phyloP scores from a whole-genome alignment of 2,113 vertebrate genomes.

The Gymnarchus niloticus region DNA sequence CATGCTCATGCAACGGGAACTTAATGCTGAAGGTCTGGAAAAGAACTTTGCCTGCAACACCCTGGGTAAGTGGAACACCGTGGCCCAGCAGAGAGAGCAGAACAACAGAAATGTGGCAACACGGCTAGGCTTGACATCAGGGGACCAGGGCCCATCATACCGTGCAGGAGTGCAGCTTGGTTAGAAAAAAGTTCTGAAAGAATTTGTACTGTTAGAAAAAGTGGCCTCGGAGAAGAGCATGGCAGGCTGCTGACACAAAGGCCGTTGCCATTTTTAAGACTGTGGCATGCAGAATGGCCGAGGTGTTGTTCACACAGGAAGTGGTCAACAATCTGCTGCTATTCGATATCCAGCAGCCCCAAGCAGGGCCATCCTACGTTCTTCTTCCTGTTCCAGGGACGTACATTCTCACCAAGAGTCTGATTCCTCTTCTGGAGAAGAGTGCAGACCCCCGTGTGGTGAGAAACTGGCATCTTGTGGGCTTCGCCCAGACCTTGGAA shows the following conservation, averaged over 20 bases:
- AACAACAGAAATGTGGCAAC: too few relatives aligned
- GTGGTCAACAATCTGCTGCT: background rate
- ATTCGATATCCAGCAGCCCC: background rate
- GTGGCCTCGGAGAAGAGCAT: background rate
- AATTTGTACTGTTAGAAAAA: background rate
- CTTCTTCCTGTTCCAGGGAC: slow-evolving; percentile 42
- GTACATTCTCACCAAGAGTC: slow-evolving; percentile 67
- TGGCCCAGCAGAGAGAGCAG: too few relatives aligned
- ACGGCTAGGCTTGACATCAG: too few relatives aligned
- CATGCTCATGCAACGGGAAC: slow-evolving; percentile 65
- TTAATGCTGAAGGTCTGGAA: slow-evolving; percentile 63
- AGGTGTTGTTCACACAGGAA: background rate
- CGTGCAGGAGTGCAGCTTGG: background rate
- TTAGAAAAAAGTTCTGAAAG: background rate
- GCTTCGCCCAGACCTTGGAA: too few relatives aligned
- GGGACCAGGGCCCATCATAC: too few relatives aligned
- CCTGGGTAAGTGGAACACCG: slow-evolving; percentile 53
- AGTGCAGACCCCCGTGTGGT: slow-evolving; percentile 68
- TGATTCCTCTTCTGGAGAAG: slow-evolving; percentile 67
- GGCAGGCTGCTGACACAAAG: too few relatives aligned
- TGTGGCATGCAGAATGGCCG: background rate
- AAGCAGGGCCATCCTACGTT: background rate
- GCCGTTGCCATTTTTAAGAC: too few relatives aligned
- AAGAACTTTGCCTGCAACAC: slow-evolving; percentile 68
- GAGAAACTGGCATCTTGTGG: too few relatives aligned